Conservation (phyloP, 1,140 invertebrate genomes). For the Ectropis grisescens region DNA sequence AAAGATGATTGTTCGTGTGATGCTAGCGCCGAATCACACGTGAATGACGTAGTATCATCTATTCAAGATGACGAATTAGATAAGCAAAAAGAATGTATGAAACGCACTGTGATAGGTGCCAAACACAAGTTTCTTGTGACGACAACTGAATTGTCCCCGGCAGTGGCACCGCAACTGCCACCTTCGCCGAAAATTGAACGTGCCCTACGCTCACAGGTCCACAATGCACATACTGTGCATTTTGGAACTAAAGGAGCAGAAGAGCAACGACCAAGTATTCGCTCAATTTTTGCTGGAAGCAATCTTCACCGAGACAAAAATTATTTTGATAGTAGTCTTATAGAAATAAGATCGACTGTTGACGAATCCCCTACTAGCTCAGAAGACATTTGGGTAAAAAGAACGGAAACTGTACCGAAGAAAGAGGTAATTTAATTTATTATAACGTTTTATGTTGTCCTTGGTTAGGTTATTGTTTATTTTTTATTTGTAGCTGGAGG, state of each 20-base stretch:
- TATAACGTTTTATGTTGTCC: background rate
- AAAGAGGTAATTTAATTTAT: conserved; percentile 9
- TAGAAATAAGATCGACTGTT: conserved; percentile 83
- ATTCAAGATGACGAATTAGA: conserved; percentile 6
- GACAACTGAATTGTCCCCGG: conserved; percentile 27
- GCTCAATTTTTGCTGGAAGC: conserved; percentile 69
- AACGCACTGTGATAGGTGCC: conserved; percentile 51
- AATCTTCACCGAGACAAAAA: conserved; percentile 82
- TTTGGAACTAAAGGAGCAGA: conserved; percentile 71
- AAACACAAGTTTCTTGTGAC: conserved; percentile 57
- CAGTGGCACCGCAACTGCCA: background rate
- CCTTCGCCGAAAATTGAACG: conserved; percentile 43
- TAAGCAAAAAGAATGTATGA: conserved; percentile 26
- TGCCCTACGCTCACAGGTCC: conserved; percentile 68
- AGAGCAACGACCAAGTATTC: conserved; percentile 69
- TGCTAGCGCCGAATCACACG: conserved; percentile 9
- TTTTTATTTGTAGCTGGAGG: too few relatives aligned
- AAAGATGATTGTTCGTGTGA: conserved; percentile 7
- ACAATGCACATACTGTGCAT: conserved; percentile 75
- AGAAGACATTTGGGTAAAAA: conserved; percentile 81
- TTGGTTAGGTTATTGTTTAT: too few relatives aligned
- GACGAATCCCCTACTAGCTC: conserved; percentile 70
- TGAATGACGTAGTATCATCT: conserved; percentile 7
- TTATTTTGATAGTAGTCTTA: conserved; percentile 85
- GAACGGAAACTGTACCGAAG: conserved; percentile 69